Base-by-base conservation (phyloP, 2,113 vertebrate genomes). In the Vidua macroura region DNA sequence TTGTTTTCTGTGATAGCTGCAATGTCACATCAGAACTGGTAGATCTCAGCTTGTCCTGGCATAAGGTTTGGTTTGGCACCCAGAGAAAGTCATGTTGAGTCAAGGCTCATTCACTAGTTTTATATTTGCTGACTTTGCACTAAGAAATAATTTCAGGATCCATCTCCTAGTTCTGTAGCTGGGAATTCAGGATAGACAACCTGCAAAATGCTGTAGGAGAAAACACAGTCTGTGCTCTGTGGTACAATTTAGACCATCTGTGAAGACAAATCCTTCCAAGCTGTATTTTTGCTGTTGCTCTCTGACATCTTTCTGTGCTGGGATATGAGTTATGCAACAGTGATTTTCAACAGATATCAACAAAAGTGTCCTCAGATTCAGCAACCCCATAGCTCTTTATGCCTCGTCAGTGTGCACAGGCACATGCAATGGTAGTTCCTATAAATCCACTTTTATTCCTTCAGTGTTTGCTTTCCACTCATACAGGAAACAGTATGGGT, bases 201-300 rank as follows among this genome's bases (percentile, higher is more conserved):
- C 67, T 79, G 49, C 49, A 90, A 75, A 95, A 87, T 44, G n/a
- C 74, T 75, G 53, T 14, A 44, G 53, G 49, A 89, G 56, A 87
- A 75, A 90, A 83, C 81, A 86, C 37, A 78, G 49, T 41, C 81
- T 86, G 83, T 73, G 88, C 72, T 85, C 49, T 79, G 70, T 53
- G 30, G 69, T 48, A 21, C 62, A 79, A 56, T 85, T 94, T 46
- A 68, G 78, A 85, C 88, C 88, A 92, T 90, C 70, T 88, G 70
- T 58, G 90, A 80, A 88, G 90, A 73, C 46, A 90, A 85, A 83
- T 73, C 67, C 68, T 93, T 72, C 67, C 79, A 83, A 94, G 82
- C 11, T 82, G 33, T 20, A 37, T 60, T 90, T 95, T 75, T 94
- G 59, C 68, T 92, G 76, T 70, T 59, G 49, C 27, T 83, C 63